Conservation (phyloP, 37 sponge, comb jelly and placozoan genomes). For the Halichondria panicea region DNA sequence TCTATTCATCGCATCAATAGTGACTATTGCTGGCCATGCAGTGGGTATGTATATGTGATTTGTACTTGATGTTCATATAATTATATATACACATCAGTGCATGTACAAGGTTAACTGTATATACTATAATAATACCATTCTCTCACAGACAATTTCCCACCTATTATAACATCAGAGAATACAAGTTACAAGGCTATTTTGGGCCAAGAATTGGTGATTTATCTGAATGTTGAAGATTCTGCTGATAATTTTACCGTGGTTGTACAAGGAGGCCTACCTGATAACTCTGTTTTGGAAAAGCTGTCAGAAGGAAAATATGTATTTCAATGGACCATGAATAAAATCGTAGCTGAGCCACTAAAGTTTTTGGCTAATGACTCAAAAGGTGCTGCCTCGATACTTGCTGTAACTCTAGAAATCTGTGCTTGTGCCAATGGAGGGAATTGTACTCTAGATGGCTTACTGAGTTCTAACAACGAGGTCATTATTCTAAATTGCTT, state of each 20-base stretch:
- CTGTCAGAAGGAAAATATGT: neutral
- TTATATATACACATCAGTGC: no score
- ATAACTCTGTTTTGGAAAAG: neutral
- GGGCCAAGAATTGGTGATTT: constrained; percentile 2
- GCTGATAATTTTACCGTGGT: constrained; percentile 5
- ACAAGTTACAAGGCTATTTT: constrained; percentile 5
- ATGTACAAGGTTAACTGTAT: neutral
- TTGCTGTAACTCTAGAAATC: constrained; percentile 13
- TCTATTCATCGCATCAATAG: no score
- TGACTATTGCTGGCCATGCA: no score
- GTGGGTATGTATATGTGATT: no score
- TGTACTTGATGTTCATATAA: no score
- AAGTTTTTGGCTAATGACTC: constrained; percentile 40
- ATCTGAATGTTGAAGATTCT: constrained; percentile 17
- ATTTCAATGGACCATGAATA: constrained; percentile 18
- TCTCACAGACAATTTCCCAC: constrained; percentile 49
- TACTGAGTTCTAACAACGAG: constrained; percentile 14
- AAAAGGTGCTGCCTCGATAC: constrained; percentile 1
- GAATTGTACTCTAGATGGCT: constrained; percentile 37
- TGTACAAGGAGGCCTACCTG: constrained; percentile 19
- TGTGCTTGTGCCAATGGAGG: constrained; percentile 59
- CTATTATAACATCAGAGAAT: constrained; percentile 31
- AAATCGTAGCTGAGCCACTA: neutral
- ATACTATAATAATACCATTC: neutral
- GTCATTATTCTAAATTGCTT: constrained; percentile 8